Evolutionary conservation across 1,140 invertebrate genomes (phyloP), one percentile per base, ranked within the genome.

Genomic region (Calephelis virginiensis): DNA sequence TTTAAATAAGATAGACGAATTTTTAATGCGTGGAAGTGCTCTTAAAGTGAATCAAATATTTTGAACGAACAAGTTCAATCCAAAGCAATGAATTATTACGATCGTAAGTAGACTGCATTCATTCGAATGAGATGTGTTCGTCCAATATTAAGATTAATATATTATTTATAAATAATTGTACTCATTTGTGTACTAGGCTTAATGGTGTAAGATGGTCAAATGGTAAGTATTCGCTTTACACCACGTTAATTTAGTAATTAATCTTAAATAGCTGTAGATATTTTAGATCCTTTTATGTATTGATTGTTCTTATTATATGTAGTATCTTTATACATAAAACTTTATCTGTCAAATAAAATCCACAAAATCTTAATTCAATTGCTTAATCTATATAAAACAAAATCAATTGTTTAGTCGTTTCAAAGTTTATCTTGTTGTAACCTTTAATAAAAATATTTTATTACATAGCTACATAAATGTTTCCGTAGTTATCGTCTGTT

Each of bases 51-150:
- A 71, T 78, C 80, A 68, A 78, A 85, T 84, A 81, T 82, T 84
- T 82, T 87, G 83, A 85, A 81, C 77, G 78, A 70, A 75, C 75
- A 74, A 81, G 77, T 80, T 82, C 76, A 78, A 71, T 80, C 64
- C 69, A 77, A 86, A 86, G 82, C 83, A 86, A 86, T 86, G 76
- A 85, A 80, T 85, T 80, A 77, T 80, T 76, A 74, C 80, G 75
- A 84, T 82, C 76, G 75, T 84, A 77, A 78, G 82, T 89, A 90
- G 86, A 90, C 88, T 90, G 88, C 84, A 88, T 88, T 89, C 84
- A 75, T 80, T 89, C 76, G 86, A 90, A 88, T 89, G 83, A 82
- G 78, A 85, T 88, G 88, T 90, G 88, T 90, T 90, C 88, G 88
- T 90, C 88, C 88, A 90, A 85, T 90, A 74, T 77, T 83, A 85